These are phyloP conservation scores for Orchesella flavescens DNA, from an alignment of 2,888 invertebrate genomes.

Conservation along the genomic window DNA sequence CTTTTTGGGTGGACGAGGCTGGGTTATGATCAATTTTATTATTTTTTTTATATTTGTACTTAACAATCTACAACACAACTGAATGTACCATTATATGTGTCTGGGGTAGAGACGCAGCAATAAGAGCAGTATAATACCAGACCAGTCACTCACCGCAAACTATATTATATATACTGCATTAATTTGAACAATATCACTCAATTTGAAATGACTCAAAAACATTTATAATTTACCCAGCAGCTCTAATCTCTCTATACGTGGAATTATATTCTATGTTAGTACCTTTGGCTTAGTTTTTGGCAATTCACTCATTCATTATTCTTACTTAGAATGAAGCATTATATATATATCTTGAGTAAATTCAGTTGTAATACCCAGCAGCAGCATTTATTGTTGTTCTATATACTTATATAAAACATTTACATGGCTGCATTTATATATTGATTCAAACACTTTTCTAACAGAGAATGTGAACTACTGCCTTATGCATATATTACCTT, in stretches of 20 bases:
- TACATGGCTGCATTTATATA: conserved; percentile 54
- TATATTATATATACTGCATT: neutral
- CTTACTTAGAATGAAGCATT: conserved; percentile 16
- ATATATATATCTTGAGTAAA: no score
- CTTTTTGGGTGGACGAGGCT: conserved; percentile 10
- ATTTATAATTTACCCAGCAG: conserved; percentile 4
- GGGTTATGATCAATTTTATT: conserved; percentile 24
- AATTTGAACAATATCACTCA: neutral
- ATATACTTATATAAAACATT: conserved; percentile 22
- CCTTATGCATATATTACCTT: conserved; percentile 43
- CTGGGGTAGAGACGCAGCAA: conserved; percentile 22
- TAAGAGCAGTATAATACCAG: conserved; percentile 9
- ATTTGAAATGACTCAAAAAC: neutral
- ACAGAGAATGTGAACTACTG: conserved; percentile 60
- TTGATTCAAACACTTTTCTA: conserved; percentile 44
- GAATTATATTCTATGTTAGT: neutral
- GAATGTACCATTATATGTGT: conserved; percentile 18
- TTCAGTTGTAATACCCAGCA: neutral
- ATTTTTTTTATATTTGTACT: conserved; percentile 25
- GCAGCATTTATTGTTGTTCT: conserved; percentile 35
- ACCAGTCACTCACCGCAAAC: conserved; percentile 32
- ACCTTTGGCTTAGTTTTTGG: conserved; percentile 52
- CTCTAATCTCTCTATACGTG: neutral
- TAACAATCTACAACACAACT: conserved; percentile 28
- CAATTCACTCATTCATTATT: conserved; percentile 39